Evolutionary conservation across 2,888 invertebrate genomes (phyloP), one percentile per base, ranked within the genome.

Genomic region (Saturnia pavonia): DNA sequence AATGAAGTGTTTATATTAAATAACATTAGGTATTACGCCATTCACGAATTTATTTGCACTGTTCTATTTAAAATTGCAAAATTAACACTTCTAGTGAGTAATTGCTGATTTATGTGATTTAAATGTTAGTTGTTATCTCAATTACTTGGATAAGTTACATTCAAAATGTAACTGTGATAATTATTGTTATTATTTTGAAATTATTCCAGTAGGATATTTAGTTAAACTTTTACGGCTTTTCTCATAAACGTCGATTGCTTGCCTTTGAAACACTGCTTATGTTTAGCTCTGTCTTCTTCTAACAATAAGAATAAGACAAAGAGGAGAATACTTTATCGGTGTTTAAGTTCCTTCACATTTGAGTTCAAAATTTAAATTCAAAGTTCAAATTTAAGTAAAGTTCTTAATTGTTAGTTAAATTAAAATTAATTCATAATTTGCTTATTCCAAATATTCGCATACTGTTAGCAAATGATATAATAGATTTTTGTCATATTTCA

Each of bases 151-250:
- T 22, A 22, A 22, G 54, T 54, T n/a, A 22, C 54, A 22, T 54
- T 54, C 1, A 54, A 57, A 54, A 54, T 54, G 48, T 9, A n/a
- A 22, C 25, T 25, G 22, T 22, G 25, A 27, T 25, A 25, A n/a
- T n/a, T n/a, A 57, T 57, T 12, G 11, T 25, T 57, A 14, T 57
- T 14, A 1, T 25, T 57, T 57, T 4, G 25, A 57, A 27, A 27
- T 57, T 57, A 57, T 57, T 57, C 57, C 25, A 57, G 57, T 57
- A 57, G n/a, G 25, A 4, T 25, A 57, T 57, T 54, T 54, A 54
- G 54, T 7, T n/a, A 54, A 0, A 6, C 19, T 0, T 22, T 54
- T n/a, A n/a, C n/a, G n/a, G n/a, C n/a, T n/a, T n/a, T n/a, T n/a
- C n/a, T n/a, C n/a, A n/a, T n/a, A n/a, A n/a, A n/a, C n/a, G n/a